These are phyloP conservation scores for Chymomyza amoena DNA, from an alignment of 2,888 invertebrate species.

Conservation along the genomic window DNA sequence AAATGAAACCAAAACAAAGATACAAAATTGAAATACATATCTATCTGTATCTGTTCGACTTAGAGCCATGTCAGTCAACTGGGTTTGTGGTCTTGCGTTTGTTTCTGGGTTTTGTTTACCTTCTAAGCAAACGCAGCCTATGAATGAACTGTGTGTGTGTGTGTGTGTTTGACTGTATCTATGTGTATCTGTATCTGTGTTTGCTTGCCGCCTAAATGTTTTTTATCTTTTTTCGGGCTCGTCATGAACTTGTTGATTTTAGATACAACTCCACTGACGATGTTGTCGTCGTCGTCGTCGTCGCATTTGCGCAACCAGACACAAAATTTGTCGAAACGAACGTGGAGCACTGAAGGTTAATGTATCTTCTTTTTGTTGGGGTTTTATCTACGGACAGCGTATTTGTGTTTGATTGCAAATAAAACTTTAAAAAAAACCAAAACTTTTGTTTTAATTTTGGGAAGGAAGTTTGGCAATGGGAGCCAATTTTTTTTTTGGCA, in stretches of 20 bases:
- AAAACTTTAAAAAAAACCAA: conserved; percentile 35
- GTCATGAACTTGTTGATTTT: conserved; percentile 70
- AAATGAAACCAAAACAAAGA: background rate
- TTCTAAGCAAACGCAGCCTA: conserved; percentile 58
- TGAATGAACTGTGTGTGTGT: conserved; percentile 29
- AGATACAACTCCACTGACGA: conserved; percentile 55
- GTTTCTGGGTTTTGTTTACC: conserved; percentile 46
- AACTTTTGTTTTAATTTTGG: background rate
- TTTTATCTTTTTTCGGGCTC: conserved; percentile 54
- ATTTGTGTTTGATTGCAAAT: conserved; percentile 39
- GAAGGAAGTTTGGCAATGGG: background rate
- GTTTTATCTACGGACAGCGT: conserved; percentile 35
- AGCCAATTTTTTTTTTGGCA: conserved; percentile 25
- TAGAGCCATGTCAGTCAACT: conserved; percentile 43
- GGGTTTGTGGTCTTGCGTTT: conserved; percentile 20
- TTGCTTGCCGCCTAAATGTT: conserved; percentile 59
- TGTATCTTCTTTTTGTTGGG: conserved; percentile 52
- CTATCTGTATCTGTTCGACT: conserved; percentile 38
- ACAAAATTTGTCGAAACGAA: conserved; percentile 60
- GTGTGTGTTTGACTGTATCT: conserved; percentile 6
- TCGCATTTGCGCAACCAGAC: conserved; percentile 51
- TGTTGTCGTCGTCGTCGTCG: conserved; percentile 30
- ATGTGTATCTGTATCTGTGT: conserved; percentile 33
- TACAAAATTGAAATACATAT: conserved; percentile 23
- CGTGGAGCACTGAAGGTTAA: conserved; percentile 61